phyloP scores from a whole-genome alignment of 2,888 invertebrate species.

The Pecten maximus region DNA sequence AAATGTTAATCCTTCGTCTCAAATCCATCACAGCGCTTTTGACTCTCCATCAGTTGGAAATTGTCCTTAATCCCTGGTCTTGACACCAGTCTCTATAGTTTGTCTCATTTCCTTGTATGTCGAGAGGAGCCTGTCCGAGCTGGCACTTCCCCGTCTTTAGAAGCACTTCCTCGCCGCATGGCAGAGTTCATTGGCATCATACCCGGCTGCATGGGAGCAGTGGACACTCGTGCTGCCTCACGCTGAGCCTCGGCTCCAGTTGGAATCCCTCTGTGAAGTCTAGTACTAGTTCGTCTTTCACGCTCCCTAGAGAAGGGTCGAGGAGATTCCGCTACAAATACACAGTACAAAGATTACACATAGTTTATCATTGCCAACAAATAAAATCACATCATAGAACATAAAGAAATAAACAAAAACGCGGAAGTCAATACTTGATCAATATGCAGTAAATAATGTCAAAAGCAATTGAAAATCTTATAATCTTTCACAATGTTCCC shows the following conservation, averaged over 20 bases:
- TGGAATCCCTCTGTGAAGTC: constrained; percentile 80
- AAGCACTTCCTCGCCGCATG: constrained; percentile 78
- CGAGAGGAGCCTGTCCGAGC: constrained; percentile 75
- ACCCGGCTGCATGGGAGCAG: constrained; percentile 73
- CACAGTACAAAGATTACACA: not conserved
- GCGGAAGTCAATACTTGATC: not conserved
- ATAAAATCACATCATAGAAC: no score
- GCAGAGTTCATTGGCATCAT: constrained; percentile 73
- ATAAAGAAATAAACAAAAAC: not conserved
- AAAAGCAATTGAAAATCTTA: no score
- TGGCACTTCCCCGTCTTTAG: constrained; percentile 75
- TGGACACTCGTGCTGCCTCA: constrained; percentile 73
- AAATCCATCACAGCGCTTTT: constrained; percentile 17
- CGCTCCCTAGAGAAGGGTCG: constrained; percentile 79
- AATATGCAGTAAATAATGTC: no score
- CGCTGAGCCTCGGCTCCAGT: constrained; percentile 73
- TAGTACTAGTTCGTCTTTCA: constrained; percentile 78
- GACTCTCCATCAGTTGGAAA: not conserved
- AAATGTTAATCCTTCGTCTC: not conserved
- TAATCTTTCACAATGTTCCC: no score
- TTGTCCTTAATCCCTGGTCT: not conserved
- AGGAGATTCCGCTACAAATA: constrained; percentile 76
- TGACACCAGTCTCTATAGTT: not conserved
- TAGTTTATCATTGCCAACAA: not conserved
- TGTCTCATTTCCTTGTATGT: constrained; percentile 72